Conservation (phyloP, 2,888 invertebrate genomes). For the Leptopilina drosophilae region DNA sequence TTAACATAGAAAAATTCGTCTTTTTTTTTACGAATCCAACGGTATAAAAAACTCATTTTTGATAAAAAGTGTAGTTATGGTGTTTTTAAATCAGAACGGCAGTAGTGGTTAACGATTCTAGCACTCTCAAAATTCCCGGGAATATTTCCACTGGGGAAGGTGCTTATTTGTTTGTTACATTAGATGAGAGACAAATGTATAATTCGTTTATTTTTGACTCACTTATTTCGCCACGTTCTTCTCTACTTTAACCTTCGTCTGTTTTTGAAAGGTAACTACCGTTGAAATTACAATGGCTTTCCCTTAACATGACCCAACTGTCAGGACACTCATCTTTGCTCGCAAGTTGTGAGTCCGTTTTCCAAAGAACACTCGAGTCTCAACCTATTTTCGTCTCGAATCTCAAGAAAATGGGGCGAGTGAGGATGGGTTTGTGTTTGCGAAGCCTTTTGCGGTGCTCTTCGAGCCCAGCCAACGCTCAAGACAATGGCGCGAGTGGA, state of each 20-base stretch:
- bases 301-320: neutral
- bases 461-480: conserved; percentile 12
- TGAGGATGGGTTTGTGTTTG: conserved; percentile 20
- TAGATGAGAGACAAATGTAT: too few relatives aligned
- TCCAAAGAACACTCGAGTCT: conserved; percentile 23
- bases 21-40: too few relatives aligned
- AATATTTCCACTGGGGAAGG: too few relatives aligned
- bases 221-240: neutral
- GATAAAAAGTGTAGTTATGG: too few relatives aligned
- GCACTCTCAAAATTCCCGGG: too few relatives aligned
- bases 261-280: conserved; percentile 7
- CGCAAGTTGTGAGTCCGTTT: conserved; percentile 11
- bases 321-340: conserved; percentile 1
- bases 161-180: too few relatives aligned
- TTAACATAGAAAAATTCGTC: too few relatives aligned
- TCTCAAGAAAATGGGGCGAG: conserved; percentile 24
- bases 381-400: conserved; percentile 33
- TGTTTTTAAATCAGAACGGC: too few relatives aligned
- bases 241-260: neutral
- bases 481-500: conserved; percentile 29
- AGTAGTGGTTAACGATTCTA: too few relatives aligned
- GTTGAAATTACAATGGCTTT: conserved; percentile 8
- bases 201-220: too few relatives aligned
- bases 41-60: too few relatives aligned
- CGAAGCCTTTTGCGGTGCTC: conserved; percentile 32